These are phyloP conservation scores for Drosophila aff. DNA, from an alignment of 1,140 invertebrate species.

Conservation along the genomic window DNA sequence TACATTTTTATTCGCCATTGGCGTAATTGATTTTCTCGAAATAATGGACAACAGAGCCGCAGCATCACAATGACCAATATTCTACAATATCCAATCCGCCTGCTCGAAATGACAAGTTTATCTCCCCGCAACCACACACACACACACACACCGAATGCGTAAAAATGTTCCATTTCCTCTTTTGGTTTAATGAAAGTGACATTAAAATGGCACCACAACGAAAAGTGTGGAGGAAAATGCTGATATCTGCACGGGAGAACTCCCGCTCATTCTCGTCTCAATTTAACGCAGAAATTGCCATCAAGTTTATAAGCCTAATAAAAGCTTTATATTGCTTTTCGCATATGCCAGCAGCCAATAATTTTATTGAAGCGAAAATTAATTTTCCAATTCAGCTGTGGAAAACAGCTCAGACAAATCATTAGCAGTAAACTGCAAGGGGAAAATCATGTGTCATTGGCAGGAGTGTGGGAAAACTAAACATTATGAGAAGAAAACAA, in stretches of 20 bases:
- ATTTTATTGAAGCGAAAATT: conserved; percentile 50
- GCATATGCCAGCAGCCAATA: conserved; percentile 36
- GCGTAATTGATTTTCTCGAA: conserved; percentile 52
- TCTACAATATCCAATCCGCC: conserved; percentile 35
- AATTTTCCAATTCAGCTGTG: conserved; percentile 58
- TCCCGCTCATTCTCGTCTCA: not conserved
- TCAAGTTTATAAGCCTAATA: conserved; percentile 66
- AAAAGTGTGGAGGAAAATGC: not conserved
- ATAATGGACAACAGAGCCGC: conserved; percentile 30
- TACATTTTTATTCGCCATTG: conserved; percentile 29
- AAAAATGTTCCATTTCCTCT: conserved; percentile 40
- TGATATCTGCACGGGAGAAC: conserved; percentile 7
- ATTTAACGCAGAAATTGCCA: conserved; percentile 35
- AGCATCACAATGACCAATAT: conserved; percentile 39
- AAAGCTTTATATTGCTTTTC: conserved; percentile 50
- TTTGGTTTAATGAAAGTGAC: conserved; percentile 40
- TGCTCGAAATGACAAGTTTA: conserved; percentile 41
- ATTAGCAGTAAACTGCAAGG: conserved; percentile 42
- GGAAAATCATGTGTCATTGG: conserved; percentile 59
- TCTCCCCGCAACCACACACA: conserved; percentile 28
- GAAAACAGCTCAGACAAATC: conserved; percentile 34
- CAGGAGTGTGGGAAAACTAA: conserved; percentile 9
- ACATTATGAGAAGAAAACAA: not conserved
- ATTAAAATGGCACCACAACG: conserved; percentile 39
- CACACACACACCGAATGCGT: conserved; percentile 2